Conservation (phyloP, 2,888 invertebrate species). For the Nasonovia ribisnigri region DNA sequence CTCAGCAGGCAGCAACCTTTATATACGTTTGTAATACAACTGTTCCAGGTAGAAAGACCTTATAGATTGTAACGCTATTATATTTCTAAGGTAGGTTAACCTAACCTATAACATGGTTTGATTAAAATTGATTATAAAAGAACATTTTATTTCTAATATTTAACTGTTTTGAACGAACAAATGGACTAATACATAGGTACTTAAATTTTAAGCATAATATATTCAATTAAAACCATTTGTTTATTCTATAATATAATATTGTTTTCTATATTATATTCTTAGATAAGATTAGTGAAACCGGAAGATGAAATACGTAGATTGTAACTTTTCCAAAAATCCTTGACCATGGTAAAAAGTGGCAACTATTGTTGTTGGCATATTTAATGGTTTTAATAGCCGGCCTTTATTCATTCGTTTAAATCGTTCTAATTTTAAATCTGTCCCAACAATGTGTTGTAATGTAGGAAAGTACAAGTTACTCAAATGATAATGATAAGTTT, state of each 20-base stretch:
- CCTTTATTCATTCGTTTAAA: not conserved
- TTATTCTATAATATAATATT: not conserved
- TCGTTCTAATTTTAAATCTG: conserved; percentile 32
- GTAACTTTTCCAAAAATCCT: conserved; percentile 43
- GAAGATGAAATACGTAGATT: conserved; percentile 15
- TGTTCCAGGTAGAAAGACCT: not conserved
- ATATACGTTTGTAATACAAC: not conserved
- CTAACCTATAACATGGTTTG: not conserved
- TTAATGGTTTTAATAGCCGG: conserved; percentile 33
- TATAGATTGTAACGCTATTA: not conserved
- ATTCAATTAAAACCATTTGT: not conserved
- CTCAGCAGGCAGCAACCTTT: not conserved
- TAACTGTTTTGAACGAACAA: not conserved
- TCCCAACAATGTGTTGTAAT: conserved; percentile 19
- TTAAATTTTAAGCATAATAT: not conserved
- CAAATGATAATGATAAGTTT: not conserved
- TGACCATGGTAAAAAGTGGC: conserved; percentile 47
- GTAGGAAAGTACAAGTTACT: conserved; percentile 17
- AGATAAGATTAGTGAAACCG: not conserved
- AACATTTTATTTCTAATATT: not conserved
- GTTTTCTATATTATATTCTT: not conserved
- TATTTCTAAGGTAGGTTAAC: not conserved
- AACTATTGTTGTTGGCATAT: conserved; percentile 43
- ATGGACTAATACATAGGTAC: not conserved
- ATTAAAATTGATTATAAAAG: not conserved